A percentile compares a stretch with the other conserved stretches of the same genome.
Evolutionary conservation across 64 coral and sea anemone species (phyloP).

Genomic region (Hydrozoanthus tunicans): DNA sequence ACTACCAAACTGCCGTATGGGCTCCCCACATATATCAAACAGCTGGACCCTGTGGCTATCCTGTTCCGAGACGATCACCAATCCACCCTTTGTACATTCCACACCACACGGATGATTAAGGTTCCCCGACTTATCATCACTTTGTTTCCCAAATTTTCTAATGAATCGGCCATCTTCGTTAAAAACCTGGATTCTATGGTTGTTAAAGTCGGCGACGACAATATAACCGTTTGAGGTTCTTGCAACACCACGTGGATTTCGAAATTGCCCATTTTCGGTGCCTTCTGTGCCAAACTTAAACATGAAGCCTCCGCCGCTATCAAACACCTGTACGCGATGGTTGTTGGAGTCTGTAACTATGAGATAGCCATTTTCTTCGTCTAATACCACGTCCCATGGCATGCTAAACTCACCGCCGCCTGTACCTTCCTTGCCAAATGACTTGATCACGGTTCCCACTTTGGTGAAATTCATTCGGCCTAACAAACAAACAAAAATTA

Average conservation of each 20-base stretch:
- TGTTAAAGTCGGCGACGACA: constrained; percentile 91
- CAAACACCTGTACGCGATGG: constrained; percentile 94
- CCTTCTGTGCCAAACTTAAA: constrained; percentile 94
- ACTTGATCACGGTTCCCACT: constrained; percentile 37
- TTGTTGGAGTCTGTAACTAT: constrained; percentile 94
- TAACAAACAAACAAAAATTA: not conserved
- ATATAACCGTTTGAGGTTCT: constrained; percentile 73
- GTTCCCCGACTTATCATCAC: constrained; percentile 40
- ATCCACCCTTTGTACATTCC: constrained; percentile 73
- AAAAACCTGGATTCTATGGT: constrained; percentile 91
- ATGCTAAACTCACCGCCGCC: constrained; percentile 81
- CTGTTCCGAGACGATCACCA: constrained; percentile 87
- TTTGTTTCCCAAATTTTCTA: constrained; percentile 83
- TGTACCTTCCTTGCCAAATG: constrained; percentile 73
- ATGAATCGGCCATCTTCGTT: constrained; percentile 97
- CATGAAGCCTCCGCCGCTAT: constrained; percentile 81
- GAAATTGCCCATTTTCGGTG: constrained; percentile 82
- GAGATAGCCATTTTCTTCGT: constrained; percentile 80
- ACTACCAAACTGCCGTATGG: constrained; percentile 79
- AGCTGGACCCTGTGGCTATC: constrained; percentile 90
- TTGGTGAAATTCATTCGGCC: constrained; percentile 50
- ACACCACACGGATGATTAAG: constrained; percentile 94
- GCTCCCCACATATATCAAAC: constrained; percentile 78
- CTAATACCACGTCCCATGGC: constrained; percentile 88
- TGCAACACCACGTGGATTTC: constrained; percentile 79